Percentiles rank a stretch among this genome's conserved stretches.
These are phyloP conservation scores for Onychomys arenicola DNA, from an alignment of 2,797 vertebrate species.

Conservation along the genomic window DNA sequence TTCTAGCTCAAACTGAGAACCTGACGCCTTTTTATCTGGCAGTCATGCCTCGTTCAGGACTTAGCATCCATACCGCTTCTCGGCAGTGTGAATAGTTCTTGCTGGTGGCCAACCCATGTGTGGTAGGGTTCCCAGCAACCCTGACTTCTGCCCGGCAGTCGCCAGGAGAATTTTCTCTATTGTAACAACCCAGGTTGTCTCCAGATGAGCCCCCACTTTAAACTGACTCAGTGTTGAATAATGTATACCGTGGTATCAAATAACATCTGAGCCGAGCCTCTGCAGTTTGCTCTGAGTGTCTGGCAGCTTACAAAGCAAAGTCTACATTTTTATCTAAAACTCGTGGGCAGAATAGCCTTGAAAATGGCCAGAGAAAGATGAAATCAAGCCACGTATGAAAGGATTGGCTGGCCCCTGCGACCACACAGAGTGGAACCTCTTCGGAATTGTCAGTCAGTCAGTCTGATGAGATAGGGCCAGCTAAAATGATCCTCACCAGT, in stretches of 20 bases:
- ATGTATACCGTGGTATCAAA: neutral
- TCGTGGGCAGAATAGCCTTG: neutral
- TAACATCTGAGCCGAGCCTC: neutral
- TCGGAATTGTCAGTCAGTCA: accelerated
- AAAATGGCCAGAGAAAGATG: neutral
- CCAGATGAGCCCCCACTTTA: neutral
- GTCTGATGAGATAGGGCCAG: accelerated
- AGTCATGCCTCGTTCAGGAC: neutral
- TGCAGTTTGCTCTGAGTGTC: neutral
- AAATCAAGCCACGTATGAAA: accelerated
- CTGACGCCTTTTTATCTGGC: neutral
- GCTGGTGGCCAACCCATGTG: neutral
- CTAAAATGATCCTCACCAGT: accelerated
- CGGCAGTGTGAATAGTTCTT: accelerated
- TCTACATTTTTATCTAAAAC: neutral
- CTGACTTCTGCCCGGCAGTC: neutral
- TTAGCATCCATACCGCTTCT: accelerated
- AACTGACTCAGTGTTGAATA: neutral
- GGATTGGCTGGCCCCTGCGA: accelerated
- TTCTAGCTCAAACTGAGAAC: neutral
- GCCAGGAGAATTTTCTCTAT: no score
- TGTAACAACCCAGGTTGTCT: neutral
- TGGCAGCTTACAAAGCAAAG: neutral
- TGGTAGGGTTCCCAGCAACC: neutral
- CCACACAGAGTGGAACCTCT: accelerated